These are phyloP conservation scores for Rousettus leschenaultii DNA, from an alignment of 2,113 vertebrate species.

Conservation along the genomic window DNA sequence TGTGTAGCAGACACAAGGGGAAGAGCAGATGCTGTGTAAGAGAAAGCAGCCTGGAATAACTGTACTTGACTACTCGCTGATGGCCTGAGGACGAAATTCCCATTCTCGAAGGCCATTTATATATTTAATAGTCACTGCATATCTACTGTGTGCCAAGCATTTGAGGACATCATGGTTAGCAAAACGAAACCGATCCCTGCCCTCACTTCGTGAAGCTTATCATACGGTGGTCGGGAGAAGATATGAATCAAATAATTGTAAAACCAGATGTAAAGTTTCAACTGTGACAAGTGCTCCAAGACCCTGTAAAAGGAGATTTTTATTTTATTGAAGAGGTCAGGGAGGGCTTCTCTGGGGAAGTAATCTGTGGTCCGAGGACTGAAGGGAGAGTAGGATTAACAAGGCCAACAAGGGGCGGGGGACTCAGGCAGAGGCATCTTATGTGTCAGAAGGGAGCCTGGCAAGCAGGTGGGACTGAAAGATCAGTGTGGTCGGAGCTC, in stretches of 20 bases:
- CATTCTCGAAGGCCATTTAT: background rate
- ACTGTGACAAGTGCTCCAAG: background rate
- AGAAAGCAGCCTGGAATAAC: background rate
- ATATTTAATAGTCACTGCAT: background rate
- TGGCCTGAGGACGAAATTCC: background rate
- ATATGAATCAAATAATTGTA: background rate
- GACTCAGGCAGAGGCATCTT: background rate
- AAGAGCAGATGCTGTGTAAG: background rate
- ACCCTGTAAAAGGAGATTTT: background rate
- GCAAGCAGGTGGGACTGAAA: background rate
- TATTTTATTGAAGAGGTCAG: background rate
- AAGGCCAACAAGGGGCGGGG: background rate
- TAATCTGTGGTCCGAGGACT: background rate
- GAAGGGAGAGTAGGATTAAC: background rate
- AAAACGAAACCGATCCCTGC: background rate
- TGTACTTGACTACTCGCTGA: background rate
- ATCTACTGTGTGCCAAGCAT: background rate
- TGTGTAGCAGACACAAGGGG: background rate
- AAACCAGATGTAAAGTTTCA: background rate
- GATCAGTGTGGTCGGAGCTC: background rate
- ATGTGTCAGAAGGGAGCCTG: background rate
- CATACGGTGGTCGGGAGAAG: background rate
- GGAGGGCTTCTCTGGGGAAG: background rate
- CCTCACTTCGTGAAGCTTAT: background rate
- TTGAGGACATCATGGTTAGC: background rate